Evolutionary conservation across 2,888 invertebrate species (phyloP), one percentile per base, ranked within the genome.

Genomic region (Drosophila macrospina): DNA sequence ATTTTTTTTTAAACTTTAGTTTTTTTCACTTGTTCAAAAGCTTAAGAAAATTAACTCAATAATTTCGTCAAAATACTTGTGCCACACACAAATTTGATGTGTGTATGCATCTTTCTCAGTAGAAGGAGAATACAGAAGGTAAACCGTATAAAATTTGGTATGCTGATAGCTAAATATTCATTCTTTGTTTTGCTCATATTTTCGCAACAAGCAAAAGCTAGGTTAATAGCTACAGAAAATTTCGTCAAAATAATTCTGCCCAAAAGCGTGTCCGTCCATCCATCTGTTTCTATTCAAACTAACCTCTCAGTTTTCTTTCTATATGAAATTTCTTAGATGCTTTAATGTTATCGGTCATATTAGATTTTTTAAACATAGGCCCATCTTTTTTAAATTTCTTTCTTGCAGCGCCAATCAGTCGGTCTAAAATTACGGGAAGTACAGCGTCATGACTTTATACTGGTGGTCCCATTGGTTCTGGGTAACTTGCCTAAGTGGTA

Each of bases 391-490:
- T n/a, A n/a, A n/a, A n/a, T 66, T 30, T 62, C 42, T 50, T 26
- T 59, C 15, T 67, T 76, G 37, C 66, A 69, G 66, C 69, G 32
- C 56, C 66, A 42, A 55, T 41, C 64, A 71, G 78, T 76, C 51
- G 54, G 26, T 36, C 16, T 55, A 89, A 82, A 75, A 89, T 80
- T 84, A 69, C 73, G 86, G 76, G 64, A 85, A 79, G 86, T 78
- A 77, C 51, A 66, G 70, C 84, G 91, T 95, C 95, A 96, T 96
- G 96, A 96, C 96, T 93, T 94, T 95, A 91, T 96, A 96, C 93
- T 96, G 95, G 96, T 96, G 96, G 96, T 96, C 96, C 94, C 96
- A 96, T 92, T 96, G 96, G 96, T 96, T 96, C 93, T 96, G 96
- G 96, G 95, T 96, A 93, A 96, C 96, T 91, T 74, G 80, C 56